Percentiles rank a stretch among this genome's conserved stretches.
Evolutionary conservation across 2,888 invertebrate genomes (phyloP).

Genomic region (Andrena chrysosceles): DNA sequence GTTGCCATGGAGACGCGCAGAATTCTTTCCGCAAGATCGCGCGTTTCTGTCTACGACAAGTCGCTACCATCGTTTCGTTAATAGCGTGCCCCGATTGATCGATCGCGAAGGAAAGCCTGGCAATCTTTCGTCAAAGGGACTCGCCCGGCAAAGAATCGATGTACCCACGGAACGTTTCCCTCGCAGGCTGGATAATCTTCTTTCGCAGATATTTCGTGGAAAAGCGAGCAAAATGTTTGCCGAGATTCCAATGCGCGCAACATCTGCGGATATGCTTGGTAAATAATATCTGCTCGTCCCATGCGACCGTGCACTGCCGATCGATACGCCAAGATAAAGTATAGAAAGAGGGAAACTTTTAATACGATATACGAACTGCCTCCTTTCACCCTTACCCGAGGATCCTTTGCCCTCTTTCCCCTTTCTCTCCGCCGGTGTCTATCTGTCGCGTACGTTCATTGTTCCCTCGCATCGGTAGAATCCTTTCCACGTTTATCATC

Average conservation of each 20-base stretch:
- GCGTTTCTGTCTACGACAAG: conserved; percentile 6
- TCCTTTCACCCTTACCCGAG: conserved; percentile 14
- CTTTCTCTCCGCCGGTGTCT: not conserved
- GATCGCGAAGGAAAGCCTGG: not conserved
- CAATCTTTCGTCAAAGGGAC: not conserved
- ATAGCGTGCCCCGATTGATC: conserved; percentile 4
- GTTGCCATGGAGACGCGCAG: conserved; percentile 6
- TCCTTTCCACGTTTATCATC: not conserved
- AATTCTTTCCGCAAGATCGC: conserved; percentile 27
- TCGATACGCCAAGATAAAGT: conserved; percentile 60
- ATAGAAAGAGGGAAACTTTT: conserved; percentile 59
- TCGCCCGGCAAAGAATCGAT: not conserved
- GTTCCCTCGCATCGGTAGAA: not conserved
- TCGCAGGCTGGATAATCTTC: not conserved
- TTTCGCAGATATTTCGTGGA: not conserved
- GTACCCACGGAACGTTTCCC: not conserved
- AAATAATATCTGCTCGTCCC: conserved; percentile 51
- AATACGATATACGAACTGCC: conserved; percentile 49
- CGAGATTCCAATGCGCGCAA: conserved; percentile 1
- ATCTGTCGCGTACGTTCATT: not conserved
- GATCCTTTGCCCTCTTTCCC: conserved; percentile 25
- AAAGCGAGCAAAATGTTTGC: not conserved
- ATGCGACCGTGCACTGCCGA: conserved; percentile 52
- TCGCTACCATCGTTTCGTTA: conserved; percentile 14
- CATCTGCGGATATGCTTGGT: conserved; percentile 21